Evolutionary conservation across 2,797 vertebrate genomes (phyloP), one percentile per base, ranked within the genome.

Genomic region (Cyclura pinguis): DNA sequence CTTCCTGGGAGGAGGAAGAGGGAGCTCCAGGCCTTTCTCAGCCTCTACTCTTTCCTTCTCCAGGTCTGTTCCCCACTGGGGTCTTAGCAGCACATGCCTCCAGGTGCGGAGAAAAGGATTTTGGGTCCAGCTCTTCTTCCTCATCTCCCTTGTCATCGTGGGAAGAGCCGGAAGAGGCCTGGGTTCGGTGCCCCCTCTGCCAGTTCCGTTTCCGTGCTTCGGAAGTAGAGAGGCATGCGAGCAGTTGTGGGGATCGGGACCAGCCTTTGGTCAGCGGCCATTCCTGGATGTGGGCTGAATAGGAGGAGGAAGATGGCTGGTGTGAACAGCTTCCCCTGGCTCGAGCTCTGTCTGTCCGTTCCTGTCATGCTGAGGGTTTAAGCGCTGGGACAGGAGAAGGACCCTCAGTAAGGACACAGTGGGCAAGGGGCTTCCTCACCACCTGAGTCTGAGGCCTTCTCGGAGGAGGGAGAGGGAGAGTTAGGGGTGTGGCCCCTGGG

Each of bases 111-210:
- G 97, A 97, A 85, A 93, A 94, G 62, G 94, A 91, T 67, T 18
- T 52, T 9, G 14, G 5, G 0, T 1, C 47, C 0, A 27, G 52
- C n/a, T 10, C 27, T 4, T 6, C 57, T 76, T 42, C 86, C 24
- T 85, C 95, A 1, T 7, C 3, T 1, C 84, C 85, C 69, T 77
- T 32, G 6, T 83, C 35, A 0, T 38, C 59, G 2, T 50, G 78
- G 32, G 86, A 50, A n/a, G 73, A 57, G 0, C 55, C 47, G 0
- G 29, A 50, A 0, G 14, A 76, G 5, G 77, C 92, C 77, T 92
- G 95, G 94, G 92, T 97, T 55, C 89, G 93, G 38, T 98, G 98
- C 77, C 97, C 97, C 55, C 92, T 98, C 84, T 98, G 97, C 62
- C 91, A 95, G 80, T 78, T 95, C 67, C 91, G 64, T 0, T 98